Evolutionary conservation across 2,888 invertebrate species (phyloP), one percentile per base, ranked within the genome.

Genomic region (Drosophila putrida): DNA sequence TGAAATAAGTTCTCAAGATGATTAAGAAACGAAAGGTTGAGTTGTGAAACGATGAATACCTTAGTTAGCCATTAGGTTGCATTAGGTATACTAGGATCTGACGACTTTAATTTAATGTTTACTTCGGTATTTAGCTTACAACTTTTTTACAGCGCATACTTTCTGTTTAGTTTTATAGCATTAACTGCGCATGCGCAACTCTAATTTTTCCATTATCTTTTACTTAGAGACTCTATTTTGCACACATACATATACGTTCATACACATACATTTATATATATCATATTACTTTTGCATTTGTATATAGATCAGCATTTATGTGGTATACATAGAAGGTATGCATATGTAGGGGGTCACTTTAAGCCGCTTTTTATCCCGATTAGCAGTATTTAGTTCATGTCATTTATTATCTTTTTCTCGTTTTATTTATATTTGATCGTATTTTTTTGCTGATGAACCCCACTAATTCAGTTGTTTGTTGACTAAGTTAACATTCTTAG

Each of bases 51-150:
- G 50, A 58, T 72, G 59, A 44, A 53, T 60, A 69, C 57, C 69
- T 74, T 68, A 63, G 44, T 74, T 68, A 63, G 44, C 39, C 46
- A 8, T 47, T 59, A 61, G 54, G 51, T 71, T 64, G 35, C 71
- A 60, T 60, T 65, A 54, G 60, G 55, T 77, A 55, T 66, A 72
- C 67, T 76, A 80, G 41, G 74, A 54, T 75, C 78, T 77, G 80
- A 71, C 70, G 63, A 74, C 55, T 39, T 65, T 61, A 55, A 50
- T 78, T 70, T 67, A 64, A 70, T 63, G 20, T 65, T 76, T 70
- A 66, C 61, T 78, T 71, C 75, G 69, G 58, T 64, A 77, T 76
- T 65, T 62, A 78, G 71, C 73, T 65, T 80, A 67, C 57, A 70
- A 63, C 60, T 78, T 67, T 78, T 78, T 54, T 78, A 75, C 71